phyloP scores from a whole-genome alignment of 2,113 vertebrate species.

The Thinocorus orbignyianus region DNA sequence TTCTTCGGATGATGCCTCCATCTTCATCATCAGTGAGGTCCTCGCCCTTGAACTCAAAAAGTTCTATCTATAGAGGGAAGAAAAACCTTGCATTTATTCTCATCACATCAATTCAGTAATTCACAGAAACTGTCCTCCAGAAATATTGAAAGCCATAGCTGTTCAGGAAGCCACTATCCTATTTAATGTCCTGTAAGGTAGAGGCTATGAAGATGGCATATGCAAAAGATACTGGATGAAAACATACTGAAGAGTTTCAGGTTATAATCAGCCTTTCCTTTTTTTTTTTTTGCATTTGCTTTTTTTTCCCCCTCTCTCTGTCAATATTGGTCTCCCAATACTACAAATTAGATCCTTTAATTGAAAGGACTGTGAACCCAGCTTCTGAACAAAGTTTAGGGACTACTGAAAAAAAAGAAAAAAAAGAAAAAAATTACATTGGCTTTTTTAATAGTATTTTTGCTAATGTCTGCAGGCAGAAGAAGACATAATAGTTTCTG shows the following conservation, averaged over 20 bases:
- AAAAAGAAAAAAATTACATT: neutral
- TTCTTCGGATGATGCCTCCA: slow-evolving; percentile 90
- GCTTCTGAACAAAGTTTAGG: neutral
- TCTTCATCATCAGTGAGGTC: slow-evolving; percentile 93
- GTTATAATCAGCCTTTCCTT: neutral
- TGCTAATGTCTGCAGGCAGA: neutral
- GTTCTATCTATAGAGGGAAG: slow-evolving; percentile 82
- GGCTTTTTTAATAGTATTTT: neutral
- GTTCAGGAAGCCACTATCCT: neutral
- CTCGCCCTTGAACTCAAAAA: slow-evolving; percentile 93
- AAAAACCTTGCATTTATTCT: neutral
- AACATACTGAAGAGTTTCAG: neutral
- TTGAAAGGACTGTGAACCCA: neutral
- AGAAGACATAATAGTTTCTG: accelerated
- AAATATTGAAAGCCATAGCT: neutral
- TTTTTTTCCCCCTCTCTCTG: neutral
- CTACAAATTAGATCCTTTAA: neutral
- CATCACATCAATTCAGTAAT: neutral
- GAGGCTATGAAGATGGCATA: neutral
- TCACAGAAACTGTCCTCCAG: neutral
- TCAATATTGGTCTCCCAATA: neutral
- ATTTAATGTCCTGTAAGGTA: neutral
- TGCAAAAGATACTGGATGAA: neutral
- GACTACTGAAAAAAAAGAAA: neutral
- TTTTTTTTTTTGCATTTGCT: neutral